These are phyloP conservation scores for Eupithecia vulgata DNA, from an alignment of 2,888 invertebrate species.

Conservation along the genomic window DNA sequence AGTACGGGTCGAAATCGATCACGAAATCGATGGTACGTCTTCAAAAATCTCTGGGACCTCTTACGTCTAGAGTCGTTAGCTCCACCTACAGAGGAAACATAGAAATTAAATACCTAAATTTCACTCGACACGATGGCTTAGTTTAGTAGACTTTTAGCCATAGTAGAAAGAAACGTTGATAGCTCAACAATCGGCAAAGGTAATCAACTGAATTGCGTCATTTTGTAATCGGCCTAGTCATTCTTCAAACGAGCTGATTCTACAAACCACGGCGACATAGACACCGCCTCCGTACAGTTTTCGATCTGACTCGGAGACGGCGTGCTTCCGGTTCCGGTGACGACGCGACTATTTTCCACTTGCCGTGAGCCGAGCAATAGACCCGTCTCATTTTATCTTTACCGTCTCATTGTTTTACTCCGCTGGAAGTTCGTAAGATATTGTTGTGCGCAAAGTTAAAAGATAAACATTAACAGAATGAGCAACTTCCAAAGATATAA, in stretches of 20 bases:
- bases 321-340: constrained; percentile 56
- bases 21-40: too few species aligned
- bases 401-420: constrained; percentile 51
- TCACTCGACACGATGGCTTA: too few species aligned
- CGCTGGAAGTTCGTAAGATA: constrained; percentile 53
- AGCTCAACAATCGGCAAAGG: background rate
- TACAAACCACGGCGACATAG: background rate
- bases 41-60: too few species aligned
- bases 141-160: background rate
- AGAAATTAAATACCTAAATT: too few species aligned
- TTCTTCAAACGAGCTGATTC: background rate
- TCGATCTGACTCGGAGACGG: constrained; percentile 57
- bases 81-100: too few species aligned
- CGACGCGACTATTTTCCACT: constrained; percentile 51
- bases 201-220: background rate
- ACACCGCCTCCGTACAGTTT: constrained; percentile 39
- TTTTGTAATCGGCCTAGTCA: background rate
- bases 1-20: too few species aligned
- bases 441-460: constrained; percentile 11
- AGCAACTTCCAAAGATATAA: background rate
- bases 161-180: background rate
- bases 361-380: constrained; percentile 45
- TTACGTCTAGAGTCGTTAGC: too few species aligned
- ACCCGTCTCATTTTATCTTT: constrained; percentile 49
- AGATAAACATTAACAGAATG: constrained; percentile 15